Conservation (phyloP, 1,140 invertebrate genomes). For the Asbolus verrucosus region DNA sequence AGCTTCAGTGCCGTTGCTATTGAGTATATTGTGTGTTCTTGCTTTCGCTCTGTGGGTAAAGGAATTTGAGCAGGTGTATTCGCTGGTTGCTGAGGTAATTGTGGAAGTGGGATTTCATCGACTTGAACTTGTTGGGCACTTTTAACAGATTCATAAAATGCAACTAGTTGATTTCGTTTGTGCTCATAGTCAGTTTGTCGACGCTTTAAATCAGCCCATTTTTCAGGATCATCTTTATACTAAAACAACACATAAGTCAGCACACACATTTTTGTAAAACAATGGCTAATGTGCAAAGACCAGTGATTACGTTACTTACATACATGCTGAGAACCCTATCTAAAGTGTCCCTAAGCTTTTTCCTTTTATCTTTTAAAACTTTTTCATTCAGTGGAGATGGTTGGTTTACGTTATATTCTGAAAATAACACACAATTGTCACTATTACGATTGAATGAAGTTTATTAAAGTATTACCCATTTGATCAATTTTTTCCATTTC, state of each 20-base stretch:
- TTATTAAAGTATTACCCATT: slow-evolving; percentile 79
- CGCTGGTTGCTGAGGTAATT: slow-evolving; percentile 65
- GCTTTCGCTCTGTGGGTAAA: slow-evolving; percentile 70
- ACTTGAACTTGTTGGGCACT: slow-evolving; percentile 95
- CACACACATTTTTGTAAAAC: too few species aligned
- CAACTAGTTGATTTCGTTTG: slow-evolving; percentile 84
- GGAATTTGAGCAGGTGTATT: slow-evolving; percentile 77
- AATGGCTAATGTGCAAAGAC: too few species aligned
- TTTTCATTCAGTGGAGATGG: slow-evolving; percentile 96
- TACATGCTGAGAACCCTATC: slow-evolving; percentile 94
- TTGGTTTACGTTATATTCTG: slow-evolving; percentile 95
- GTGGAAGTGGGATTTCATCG: slow-evolving; percentile 96
- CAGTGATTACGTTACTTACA: slow-evolving; percentile 79
- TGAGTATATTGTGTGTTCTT: slow-evolving; percentile 65
- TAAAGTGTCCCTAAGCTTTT: slow-evolving; percentile 95
- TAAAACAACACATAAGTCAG: slow-evolving; percentile 65
- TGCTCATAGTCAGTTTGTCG: slow-evolving; percentile 95
- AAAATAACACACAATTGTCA: slow-evolving; percentile 58
- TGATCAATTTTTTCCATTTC: slow-evolving; percentile 98
- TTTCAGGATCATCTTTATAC: slow-evolving; percentile 97
- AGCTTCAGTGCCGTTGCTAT: slow-evolving; percentile 64
- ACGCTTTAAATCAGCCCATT: slow-evolving; percentile 90
- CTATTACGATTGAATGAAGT: slow-evolving; percentile 1
- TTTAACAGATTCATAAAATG: slow-evolving; percentile 94
- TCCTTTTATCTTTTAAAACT: slow-evolving; percentile 95